Percentiles rank a stretch among this genome's conserved stretches.
Evolutionary conservation across 2,113 vertebrate species (phyloP).

Genomic region (Lutjanus erythropterus): DNA sequence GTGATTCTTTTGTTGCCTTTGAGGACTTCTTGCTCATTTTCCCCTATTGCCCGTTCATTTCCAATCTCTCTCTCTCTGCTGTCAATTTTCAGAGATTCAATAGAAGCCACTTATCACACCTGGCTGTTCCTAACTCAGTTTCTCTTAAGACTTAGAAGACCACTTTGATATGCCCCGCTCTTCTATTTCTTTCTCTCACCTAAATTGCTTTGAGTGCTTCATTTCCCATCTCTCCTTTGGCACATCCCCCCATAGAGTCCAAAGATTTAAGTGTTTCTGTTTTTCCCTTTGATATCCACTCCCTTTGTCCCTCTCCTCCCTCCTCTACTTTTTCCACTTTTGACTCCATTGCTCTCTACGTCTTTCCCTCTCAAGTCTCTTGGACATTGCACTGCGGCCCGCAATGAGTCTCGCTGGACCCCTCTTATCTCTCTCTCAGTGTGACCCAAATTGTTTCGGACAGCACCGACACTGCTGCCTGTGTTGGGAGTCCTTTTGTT

Average conservation of each 20-base stretch:
- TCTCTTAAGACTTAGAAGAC: conserved; percentile 31
- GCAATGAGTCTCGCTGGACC: conserved; percentile 31
- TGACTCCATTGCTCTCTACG: conserved; percentile 21
- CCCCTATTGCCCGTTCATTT: conserved; percentile 29
- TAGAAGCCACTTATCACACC: conserved; percentile 53
- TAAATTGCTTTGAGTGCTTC: conserved; percentile 66
- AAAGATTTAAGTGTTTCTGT: conserved; percentile 43
- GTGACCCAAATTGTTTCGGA: conserved; percentile 51
- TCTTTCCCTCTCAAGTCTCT: conserved; percentile 31
- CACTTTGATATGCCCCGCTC: conserved; percentile 52
- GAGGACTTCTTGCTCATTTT: conserved; percentile 30
- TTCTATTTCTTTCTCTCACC: conserved; percentile 48
- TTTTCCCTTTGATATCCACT: conserved; percentile 45
- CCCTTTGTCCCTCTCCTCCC: conserved; percentile 3
- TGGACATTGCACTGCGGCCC: conserved; percentile 28
- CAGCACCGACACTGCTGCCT: conserved; percentile 25
- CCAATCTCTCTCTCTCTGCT: conserved; percentile 12
- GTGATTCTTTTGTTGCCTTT: conserved; percentile 34
- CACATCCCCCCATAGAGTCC: conserved; percentile 24
- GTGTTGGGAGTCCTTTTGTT: conserved; percentile 21
- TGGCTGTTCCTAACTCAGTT: conserved; percentile 34
- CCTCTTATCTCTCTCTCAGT: conserved; percentile 41
- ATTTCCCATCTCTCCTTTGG: conserved; percentile 47
- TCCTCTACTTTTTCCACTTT: conserved; percentile 31
- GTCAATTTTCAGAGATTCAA: conserved; percentile 40